A percentile compares a stretch with the other conserved stretches of the same genome.
Evolutionary conservation across 2,888 invertebrate genomes (phyloP).

Genomic region (Drosophila setosimentum): DNA sequence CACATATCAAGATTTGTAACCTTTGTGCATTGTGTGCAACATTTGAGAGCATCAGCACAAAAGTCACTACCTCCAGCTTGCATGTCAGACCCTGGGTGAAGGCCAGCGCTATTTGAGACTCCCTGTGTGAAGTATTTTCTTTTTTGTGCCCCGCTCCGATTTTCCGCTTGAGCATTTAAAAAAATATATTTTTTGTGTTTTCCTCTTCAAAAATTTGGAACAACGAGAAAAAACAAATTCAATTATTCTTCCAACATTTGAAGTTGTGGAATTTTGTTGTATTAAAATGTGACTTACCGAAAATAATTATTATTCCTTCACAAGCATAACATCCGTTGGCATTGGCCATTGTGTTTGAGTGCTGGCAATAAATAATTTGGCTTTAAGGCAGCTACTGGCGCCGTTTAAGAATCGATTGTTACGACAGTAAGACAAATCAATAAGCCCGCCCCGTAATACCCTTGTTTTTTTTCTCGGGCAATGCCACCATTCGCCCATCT

Average conservation of each 20-base stretch:
- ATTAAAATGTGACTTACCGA: not conserved
- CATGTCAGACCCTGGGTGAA: constrained; percentile 31
- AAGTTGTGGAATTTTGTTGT: not conserved
- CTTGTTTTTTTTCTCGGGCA: constrained; percentile 10
- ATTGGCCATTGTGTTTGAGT: constrained; percentile 15
- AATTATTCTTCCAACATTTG: not conserved
- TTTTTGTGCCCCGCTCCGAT: not conserved
- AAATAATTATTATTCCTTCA: not conserved
- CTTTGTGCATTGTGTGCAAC: constrained; percentile 44
- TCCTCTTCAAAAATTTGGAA: not conserved
- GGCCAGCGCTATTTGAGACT: constrained; percentile 36
- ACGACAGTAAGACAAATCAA: constrained; percentile 60
- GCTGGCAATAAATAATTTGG: constrained; percentile 36
- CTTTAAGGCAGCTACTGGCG: constrained; percentile 43
- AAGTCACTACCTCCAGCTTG: constrained; percentile 41
- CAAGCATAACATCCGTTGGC: not conserved
- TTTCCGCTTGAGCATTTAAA: constrained; percentile 29
- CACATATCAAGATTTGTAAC: constrained; percentile 15
- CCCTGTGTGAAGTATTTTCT: not conserved
- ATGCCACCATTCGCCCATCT: constrained; percentile 28
- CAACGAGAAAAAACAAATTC: not conserved
- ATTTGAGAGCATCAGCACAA: constrained; percentile 40
- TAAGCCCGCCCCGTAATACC: constrained; percentile 33
- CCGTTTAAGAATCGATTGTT: constrained; percentile 54
- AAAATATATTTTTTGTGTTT: constrained; percentile 2